Evolutionary conservation across 2,888 invertebrate genomes (phyloP).

Genomic region (Cacoxenus indagator): DNA sequence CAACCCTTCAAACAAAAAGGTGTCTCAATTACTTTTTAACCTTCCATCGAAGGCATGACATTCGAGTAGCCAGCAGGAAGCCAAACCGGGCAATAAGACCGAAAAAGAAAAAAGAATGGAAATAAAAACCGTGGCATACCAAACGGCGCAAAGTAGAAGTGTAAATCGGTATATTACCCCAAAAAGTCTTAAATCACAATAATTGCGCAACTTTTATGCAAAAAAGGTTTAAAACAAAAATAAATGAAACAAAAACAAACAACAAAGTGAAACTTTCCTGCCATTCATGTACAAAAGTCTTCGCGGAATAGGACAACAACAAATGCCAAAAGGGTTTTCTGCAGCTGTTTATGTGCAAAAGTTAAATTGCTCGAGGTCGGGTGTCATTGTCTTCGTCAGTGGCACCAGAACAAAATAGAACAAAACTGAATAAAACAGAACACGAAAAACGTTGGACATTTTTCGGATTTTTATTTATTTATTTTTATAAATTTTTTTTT

Average conservation of each 20-base stretch:
- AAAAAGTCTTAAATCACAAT: slow-evolving; percentile 51
- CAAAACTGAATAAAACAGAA: too few relatives aligned
- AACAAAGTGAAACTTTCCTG: slow-evolving; percentile 2
- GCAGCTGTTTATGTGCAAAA: slow-evolving; percentile 37
- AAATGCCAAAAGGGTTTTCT: slow-evolving; percentile 15
- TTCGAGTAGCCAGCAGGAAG: slow-evolving; percentile 14
- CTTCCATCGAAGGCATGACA: slow-evolving; percentile 1
- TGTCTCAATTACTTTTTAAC: slow-evolving; percentile 15
- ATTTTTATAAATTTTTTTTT: too few relatives aligned
- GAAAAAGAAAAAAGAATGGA: neutral
- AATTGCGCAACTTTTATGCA: slow-evolving; percentile 56
- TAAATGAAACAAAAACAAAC: neutral
- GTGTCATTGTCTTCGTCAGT: neutral
- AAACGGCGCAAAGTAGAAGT: slow-evolving; percentile 22
- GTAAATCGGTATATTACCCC: slow-evolving; percentile 43
- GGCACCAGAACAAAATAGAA: too few relatives aligned
- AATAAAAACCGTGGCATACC: slow-evolving; percentile 1
- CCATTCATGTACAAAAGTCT: neutral
- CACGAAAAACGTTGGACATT: too few relatives aligned
- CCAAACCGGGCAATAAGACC: neutral
- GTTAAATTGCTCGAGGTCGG: slow-evolving; percentile 54
- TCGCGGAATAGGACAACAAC: neutral
- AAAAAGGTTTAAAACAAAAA: slow-evolving; percentile 9
- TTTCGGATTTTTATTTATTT: too few relatives aligned
- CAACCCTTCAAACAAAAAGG: slow-evolving; percentile 1